A percentile compares a stretch with the other conserved stretches of the same genome.
These are phyloP conservation scores for Eriosoma lanigerum DNA, from an alignment of 1,140 invertebrate species.

Conservation along the genomic window DNA sequence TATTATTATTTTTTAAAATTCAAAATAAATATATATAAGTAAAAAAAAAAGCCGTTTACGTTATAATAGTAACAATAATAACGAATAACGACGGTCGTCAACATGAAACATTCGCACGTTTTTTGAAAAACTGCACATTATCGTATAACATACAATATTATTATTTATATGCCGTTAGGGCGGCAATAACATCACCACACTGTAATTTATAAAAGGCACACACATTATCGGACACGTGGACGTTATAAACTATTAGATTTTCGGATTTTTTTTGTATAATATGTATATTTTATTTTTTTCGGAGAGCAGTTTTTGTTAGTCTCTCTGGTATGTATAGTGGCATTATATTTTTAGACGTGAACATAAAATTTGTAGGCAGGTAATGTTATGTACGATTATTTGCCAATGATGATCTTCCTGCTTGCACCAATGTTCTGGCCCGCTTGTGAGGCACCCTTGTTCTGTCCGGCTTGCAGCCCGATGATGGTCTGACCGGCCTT, in stretches of 20 bases:
- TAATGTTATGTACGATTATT: slow-evolving; percentile 60
- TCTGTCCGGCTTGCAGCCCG: slow-evolving; percentile 88
- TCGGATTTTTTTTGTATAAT: too few species aligned
- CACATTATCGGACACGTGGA: too few species aligned
- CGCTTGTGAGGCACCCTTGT: slow-evolving; percentile 84
- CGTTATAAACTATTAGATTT: too few species aligned
- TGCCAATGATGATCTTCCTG: slow-evolving; percentile 79
- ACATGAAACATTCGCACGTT: background rate
- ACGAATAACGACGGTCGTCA: background rate
- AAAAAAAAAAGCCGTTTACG: background rate
- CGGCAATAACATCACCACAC: too few species aligned
- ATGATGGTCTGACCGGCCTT: slow-evolving; percentile 82
- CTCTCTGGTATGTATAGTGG: too few species aligned
- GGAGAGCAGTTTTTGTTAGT: too few species aligned
- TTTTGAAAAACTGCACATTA: background rate
- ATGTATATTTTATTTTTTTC: too few species aligned
- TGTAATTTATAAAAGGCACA: too few species aligned
- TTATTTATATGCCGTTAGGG: too few species aligned
- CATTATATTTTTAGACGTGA: background rate
- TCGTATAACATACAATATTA: background rate
- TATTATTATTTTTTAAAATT: background rate
- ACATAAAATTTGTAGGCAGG: background rate
- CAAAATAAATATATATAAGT: slow-evolving; percentile 17
- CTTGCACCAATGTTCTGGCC: slow-evolving; percentile 89
- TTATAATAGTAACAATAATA: too few species aligned